Evolutionary conservation across 2,888 invertebrate genomes (phyloP).

Genomic region (Drosophila ochracea): DNA sequence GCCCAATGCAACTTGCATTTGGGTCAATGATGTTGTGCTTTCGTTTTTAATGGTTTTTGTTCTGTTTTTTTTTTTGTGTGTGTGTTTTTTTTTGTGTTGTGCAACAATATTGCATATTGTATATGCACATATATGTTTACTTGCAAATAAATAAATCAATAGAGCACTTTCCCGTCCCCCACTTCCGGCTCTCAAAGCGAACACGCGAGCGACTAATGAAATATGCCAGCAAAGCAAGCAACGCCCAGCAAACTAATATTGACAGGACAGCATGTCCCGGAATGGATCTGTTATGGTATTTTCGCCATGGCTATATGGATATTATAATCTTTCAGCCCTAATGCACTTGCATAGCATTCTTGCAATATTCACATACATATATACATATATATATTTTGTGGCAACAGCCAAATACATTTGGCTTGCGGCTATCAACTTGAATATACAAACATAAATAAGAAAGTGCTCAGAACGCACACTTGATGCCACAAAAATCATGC

Average conservation of each 20-base stretch:
- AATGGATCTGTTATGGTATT: slow-evolving; percentile 16
- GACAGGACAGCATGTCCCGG: slow-evolving; percentile 28
- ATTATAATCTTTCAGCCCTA: not conserved
- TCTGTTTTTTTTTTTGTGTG: slow-evolving; percentile 1
- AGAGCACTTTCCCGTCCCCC: slow-evolving; percentile 17
- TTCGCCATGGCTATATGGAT: not conserved
- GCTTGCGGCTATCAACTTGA: slow-evolving; percentile 2
- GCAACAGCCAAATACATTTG: slow-evolving; percentile 6
- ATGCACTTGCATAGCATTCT: slow-evolving; percentile 15
- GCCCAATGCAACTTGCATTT: slow-evolving; percentile 51
- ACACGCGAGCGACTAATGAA: slow-evolving; percentile 27
- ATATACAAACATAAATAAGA: not conserved
- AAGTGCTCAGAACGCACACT: slow-evolving; percentile 6
- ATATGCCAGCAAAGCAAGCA: slow-evolving; percentile 19
- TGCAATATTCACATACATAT: not conserved
- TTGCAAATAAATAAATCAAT: slow-evolving; percentile 58
- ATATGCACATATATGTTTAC: slow-evolving; percentile 14
- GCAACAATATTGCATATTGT: slow-evolving; percentile 55
- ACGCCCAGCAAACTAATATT: slow-evolving; percentile 18
- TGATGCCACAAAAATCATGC: not conserved
- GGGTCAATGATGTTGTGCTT: slow-evolving; percentile 63
- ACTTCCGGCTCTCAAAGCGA: not conserved
- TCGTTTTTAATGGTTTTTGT: slow-evolving; percentile 34
- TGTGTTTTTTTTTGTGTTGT: slow-evolving; percentile 12
- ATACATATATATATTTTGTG: not conserved